Conservation (phyloP, 2,888 invertebrate genomes). For the Tanytarsus gracilentus region DNA sequence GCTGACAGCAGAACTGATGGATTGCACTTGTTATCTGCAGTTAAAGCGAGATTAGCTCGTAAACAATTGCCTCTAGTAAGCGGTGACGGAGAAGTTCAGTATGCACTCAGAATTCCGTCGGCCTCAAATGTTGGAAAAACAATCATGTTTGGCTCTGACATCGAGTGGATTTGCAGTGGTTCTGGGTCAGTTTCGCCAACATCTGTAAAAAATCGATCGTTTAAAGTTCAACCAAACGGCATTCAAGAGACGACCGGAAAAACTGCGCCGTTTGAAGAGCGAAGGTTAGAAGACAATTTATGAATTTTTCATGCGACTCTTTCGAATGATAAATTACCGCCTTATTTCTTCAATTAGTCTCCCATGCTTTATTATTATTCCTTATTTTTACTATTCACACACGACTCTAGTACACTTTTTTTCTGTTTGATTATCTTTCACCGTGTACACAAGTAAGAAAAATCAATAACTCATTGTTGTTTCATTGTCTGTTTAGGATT, state of each 20-base stretch:
- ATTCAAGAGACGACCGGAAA: neutral
- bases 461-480: neutral
- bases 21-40: conserved; percentile 56
- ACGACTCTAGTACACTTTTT: no score
- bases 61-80: conserved; percentile 63
- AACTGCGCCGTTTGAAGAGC: neutral
- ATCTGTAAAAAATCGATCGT: conserved; percentile 39
- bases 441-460: neutral
- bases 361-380: neutral
- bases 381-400: no score
- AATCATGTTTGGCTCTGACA: conserved; percentile 52
- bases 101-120: conserved; percentile 56
- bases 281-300: conserved; percentile 18
- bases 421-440: neutral
- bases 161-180: conserved; percentile 66
- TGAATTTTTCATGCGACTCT: no score
- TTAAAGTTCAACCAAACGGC: conserved; percentile 31
- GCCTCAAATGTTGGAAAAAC: conserved; percentile 35
- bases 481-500: conserved; percentile 6
- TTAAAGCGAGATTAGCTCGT: conserved; percentile 64
- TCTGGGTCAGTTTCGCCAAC: conserved; percentile 51
- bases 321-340: no score
- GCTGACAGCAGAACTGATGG: conserved; percentile 49
- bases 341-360: no score
- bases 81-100: conserved; percentile 63